These are phyloP conservation scores for Sternarchorhynchus goeldii DNA, from an alignment of 2,797 vertebrate species.

Conservation along the genomic window DNA sequence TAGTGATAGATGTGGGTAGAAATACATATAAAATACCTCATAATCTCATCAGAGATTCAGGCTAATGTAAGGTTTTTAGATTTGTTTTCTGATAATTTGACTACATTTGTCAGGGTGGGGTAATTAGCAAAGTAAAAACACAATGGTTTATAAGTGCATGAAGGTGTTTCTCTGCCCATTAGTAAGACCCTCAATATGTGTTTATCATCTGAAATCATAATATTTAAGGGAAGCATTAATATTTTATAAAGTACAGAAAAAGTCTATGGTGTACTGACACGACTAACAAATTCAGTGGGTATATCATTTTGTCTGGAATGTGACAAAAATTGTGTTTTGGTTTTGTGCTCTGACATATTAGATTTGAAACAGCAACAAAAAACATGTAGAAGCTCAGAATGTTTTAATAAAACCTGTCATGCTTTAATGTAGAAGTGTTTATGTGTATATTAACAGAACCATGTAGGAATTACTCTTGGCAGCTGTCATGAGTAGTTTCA, in stretches of 20 bases:
- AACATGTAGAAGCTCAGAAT: no score
- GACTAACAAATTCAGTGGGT: neutral
- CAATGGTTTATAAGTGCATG: neutral
- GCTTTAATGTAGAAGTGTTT: no score
- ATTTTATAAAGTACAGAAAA: neutral
- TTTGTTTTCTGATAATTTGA: constrained; percentile 2
- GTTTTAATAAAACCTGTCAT: no score
- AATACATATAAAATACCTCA: no score
- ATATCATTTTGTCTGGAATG: neutral
- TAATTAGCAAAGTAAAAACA: neutral
- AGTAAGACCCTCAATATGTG: no score
- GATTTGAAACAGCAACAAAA: neutral
- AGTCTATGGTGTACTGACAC: neutral
- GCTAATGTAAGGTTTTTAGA: neutral
- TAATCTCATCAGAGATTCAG: neutral
- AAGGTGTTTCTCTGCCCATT: neutral
- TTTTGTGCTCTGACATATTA: neutral
- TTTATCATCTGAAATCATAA: no score
- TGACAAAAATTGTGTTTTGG: neutral
- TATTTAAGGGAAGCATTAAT: no score
- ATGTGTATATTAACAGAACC: no score
- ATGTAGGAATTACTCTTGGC: no score
- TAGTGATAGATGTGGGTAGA: constrained; percentile 9
- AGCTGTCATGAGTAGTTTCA: neutral
- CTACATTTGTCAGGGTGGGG: neutral